Base-by-base conservation (phyloP, 2,888 invertebrate genomes). In the Sinopyrophorus schimmeli region DNA sequence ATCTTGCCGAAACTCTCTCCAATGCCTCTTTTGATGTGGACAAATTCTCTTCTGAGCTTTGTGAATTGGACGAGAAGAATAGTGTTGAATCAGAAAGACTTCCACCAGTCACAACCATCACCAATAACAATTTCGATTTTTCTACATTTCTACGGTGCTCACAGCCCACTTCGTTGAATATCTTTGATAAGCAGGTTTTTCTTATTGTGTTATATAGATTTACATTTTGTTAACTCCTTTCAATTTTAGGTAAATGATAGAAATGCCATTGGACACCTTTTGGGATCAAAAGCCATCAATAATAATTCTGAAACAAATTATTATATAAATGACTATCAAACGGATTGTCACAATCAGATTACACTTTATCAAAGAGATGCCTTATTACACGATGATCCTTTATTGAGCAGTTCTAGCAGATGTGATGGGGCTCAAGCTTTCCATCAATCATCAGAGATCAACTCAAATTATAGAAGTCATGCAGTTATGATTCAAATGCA, bases 351-450 rank as follows among this genome's bases (percentile, higher is more conserved):
- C 12, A 77, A 77, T 55, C 76, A 77, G 42, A 58, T 77, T 16
- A 71, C 77, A 2, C 46, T 77, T 6, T 69, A 71, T 0, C 74
- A 77, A 52, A 68, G 67, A 26, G 77, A 77, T 16, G 73, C 72
- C 0, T 54, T 73, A 1, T 51, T 71, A n/a, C 64, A 66, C 37
- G 67, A 69, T 26, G 73, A 73, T 53, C 71, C 70, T 3, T 47
- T 70, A 18, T 51, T 72, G 23, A 61, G 61, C 30, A 58, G 62
- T 1, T 58, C 59, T n/a, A 62, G 52, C 34, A 18, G 50, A 34
- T 17, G 15, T n/a, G 15, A 41, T 14, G 12, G 46, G 9, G 35
- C 41, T 7, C 42, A 51, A 59, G 62, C 37, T 35, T 56, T 54
- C 46, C 51, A 49, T 26, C 37, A 53, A 15, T 46, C 49, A 21